A percentile compares a stretch with the other conserved stretches of the same genome.
phyloP scores from a whole-genome alignment of 2,113 vertebrate species.

The Oncorhynchus keta region DNA sequence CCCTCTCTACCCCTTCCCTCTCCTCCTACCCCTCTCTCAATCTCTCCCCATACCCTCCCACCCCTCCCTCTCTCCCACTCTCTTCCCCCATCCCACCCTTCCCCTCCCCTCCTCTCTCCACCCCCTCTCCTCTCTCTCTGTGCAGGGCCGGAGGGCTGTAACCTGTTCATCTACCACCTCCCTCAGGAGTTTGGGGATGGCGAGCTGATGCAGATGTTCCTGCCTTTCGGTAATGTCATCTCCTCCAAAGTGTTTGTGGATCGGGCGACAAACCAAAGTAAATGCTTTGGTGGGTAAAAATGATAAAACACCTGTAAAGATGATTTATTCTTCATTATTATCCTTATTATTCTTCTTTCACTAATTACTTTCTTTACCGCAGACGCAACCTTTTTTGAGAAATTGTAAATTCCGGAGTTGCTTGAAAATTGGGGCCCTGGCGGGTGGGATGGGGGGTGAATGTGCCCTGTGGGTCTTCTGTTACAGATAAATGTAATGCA shows the following conservation, averaged over 20 bases:
- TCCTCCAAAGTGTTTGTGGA: conserved; percentile 99
- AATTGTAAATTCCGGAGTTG: conserved; percentile 18
- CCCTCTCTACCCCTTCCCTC: not conserved
- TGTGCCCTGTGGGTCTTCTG: conserved; percentile 13
- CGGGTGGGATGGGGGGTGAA: conserved; percentile 24
- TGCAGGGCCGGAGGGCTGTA: conserved; percentile 98
- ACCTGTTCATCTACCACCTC: conserved; percentile 99
- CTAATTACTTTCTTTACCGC: conserved; percentile 74
- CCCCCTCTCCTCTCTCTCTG: conserved; percentile 36
- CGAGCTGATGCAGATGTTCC: conserved; percentile 99
- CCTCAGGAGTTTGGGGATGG: conserved; percentile 99
- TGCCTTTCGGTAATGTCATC: conserved; percentile 99
- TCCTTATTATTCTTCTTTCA: conserved; percentile 84
- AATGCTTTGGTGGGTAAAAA: conserved; percentile 99
- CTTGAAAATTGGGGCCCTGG: conserved; percentile 40
- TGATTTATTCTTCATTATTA: conserved; percentile 87
- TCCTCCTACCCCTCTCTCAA: not conserved
- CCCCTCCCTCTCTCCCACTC: not conserved
- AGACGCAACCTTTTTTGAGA: conserved; percentile 40
- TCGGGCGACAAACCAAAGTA: conserved; percentile 99
- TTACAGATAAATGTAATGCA: conserved; percentile 5
- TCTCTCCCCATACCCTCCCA: not conserved
- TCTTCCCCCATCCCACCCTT: conserved; percentile 13
- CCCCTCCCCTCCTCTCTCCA: not conserved
- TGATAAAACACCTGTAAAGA: conserved; percentile 93